phyloP scores from a whole-genome alignment of 2,888 invertebrate genomes.

The Drosophila koepferae region DNA sequence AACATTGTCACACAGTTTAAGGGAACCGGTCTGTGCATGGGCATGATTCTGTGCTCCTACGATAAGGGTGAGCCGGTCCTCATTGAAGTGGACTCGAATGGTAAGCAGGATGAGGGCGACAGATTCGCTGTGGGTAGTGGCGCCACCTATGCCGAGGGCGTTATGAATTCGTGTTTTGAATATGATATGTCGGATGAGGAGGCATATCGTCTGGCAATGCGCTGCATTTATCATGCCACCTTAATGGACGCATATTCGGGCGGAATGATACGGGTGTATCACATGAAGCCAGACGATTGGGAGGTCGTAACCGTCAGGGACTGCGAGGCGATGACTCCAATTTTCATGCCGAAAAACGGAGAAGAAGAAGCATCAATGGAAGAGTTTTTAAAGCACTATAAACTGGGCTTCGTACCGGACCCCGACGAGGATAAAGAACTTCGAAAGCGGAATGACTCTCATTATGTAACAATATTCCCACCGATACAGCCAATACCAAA shows the following conservation, averaged over 20 bases:
- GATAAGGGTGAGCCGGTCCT: constrained; percentile 96
- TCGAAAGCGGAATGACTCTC: rapidly evolving
- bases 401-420: background rate
- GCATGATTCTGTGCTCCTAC: constrained; percentile 97
- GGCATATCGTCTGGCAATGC: constrained; percentile 95
- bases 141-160: constrained; percentile 97
- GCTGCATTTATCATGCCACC: constrained; percentile 98
- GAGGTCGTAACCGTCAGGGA: constrained; percentile 95
- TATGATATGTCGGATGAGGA: constrained; percentile 95
- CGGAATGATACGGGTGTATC: constrained; percentile 96
- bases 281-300: constrained; percentile 96
- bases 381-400: background rate
- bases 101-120: constrained; percentile 94
- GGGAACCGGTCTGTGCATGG: constrained; percentile 97
- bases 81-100: constrained; percentile 98
- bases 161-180: constrained; percentile 93
- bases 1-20: constrained; percentile 99
- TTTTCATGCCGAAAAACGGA: background rate
- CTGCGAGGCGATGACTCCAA: constrained; percentile 89
- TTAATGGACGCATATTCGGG: constrained; percentile 98
- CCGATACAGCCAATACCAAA: background rate
- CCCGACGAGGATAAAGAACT: background rate
- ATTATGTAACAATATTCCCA: too few species aligned
- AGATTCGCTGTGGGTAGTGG: constrained; percentile 99
- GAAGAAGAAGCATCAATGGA: too few species aligned